These are phyloP conservation scores for Petromus typicus DNA, from an alignment of 2,113 vertebrate genomes.

Conservation along the genomic window DNA sequence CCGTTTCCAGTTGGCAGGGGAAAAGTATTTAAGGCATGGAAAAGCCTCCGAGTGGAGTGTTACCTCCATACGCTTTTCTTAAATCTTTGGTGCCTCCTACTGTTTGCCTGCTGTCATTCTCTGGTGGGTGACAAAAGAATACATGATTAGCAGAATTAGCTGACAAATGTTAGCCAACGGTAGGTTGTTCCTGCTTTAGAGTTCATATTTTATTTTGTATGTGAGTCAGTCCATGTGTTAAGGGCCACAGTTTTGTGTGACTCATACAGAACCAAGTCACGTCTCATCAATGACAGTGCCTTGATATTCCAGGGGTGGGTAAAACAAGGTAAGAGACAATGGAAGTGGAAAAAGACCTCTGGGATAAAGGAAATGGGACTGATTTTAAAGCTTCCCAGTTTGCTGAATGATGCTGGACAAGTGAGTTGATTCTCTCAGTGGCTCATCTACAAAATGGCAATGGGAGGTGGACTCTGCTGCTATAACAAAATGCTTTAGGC, in stretches of 20 bases:
- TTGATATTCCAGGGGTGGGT: neutral
- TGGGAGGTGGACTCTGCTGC: neutral
- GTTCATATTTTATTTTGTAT: constrained; percentile 22
- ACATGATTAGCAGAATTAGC: constrained; percentile 52
- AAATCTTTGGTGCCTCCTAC: constrained; percentile 75
- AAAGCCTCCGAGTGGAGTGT: neutral
- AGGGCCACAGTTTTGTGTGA: neutral
- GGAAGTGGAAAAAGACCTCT: no score
- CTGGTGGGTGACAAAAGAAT: constrained; percentile 43
- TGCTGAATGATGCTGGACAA: neutral
- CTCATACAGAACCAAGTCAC: neutral
- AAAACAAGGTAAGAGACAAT: neutral
- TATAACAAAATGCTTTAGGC: neutral
- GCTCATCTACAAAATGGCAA: neutral
- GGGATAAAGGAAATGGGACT: neutral
- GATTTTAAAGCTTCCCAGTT: neutral
- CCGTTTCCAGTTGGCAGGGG: constrained; percentile 21
- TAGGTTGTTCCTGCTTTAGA: constrained; percentile 21
- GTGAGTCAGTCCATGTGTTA: constrained; percentile 16
- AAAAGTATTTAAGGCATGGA: neutral
- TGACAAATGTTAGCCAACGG: constrained; percentile 63
- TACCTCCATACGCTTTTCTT: constrained; percentile 48
- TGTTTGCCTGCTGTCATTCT: constrained; percentile 70
- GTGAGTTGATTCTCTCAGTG: neutral
- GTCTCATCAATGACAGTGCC: neutral